A percentile compares a stretch with the other conserved stretches of the same genome.
phyloP scores from a whole-genome alignment of 2,797 vertebrate species.

The Florisuga fusca region DNA sequence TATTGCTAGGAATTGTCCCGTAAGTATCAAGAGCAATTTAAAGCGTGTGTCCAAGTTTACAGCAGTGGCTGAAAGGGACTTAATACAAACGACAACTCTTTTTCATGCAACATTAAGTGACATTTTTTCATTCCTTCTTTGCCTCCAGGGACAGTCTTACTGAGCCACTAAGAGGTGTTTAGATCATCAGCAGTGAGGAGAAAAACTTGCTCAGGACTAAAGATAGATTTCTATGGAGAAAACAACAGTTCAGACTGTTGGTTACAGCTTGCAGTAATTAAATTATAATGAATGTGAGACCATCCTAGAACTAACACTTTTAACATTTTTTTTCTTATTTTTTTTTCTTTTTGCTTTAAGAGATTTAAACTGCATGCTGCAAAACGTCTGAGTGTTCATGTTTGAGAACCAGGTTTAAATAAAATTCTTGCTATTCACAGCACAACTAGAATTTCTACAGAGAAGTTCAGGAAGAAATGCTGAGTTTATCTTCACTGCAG shows the following conservation, averaged over 20 bases:
- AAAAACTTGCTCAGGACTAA: neutral
- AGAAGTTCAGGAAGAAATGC: neutral
- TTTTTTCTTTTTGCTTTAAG: neutral
- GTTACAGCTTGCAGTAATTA: neutral
- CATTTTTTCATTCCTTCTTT: neutral
- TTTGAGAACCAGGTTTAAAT: neutral
- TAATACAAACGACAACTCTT: neutral
- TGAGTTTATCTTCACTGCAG: neutral
- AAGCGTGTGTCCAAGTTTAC: neutral
- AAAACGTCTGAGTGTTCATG: neutral
- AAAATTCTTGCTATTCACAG: neutral
- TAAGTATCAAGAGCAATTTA: neutral
- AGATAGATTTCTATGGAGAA: neutral
- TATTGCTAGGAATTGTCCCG: neutral
- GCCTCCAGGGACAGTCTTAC: neutral
- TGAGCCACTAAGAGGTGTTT: neutral
- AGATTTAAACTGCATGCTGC: neutral
- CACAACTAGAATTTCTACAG: neutral
- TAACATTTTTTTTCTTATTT: neutral
- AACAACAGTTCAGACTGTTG: neutral
- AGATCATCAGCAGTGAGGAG: neutral
- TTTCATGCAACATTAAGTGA: neutral
- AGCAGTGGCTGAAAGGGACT: neutral
- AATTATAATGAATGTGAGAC: neutral
- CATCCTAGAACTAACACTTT: fast-evolving